These are phyloP conservation scores for Rhabdomys dilectus DNA, from an alignment of 2,113 vertebrate species.

Conservation along the genomic window DNA sequence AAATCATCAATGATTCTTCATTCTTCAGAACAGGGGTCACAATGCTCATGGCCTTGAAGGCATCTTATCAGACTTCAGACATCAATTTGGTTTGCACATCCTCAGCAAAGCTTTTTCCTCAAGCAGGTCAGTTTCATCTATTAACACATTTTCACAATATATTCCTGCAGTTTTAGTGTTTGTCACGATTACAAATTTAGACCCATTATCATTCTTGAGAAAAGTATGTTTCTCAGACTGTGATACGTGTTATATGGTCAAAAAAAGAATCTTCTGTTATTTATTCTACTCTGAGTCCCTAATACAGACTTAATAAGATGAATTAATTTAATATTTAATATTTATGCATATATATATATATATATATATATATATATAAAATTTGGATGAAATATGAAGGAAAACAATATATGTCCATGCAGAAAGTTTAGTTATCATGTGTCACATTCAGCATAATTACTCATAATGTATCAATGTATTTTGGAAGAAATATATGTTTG, in stretches of 20 bases:
- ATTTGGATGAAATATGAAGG: not conserved
- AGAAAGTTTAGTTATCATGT: not conserved
- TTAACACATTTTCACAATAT: not conserved
- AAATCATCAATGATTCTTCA: conserved; percentile 1
- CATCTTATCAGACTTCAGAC: not conserved
- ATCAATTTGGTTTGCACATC: not conserved
- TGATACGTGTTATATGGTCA: not conserved
- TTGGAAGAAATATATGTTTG: not conserved
- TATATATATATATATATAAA: not conserved
- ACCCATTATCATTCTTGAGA: not conserved
- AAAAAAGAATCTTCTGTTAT: not conserved
- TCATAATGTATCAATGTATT: not conserved
- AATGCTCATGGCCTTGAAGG: not conserved
- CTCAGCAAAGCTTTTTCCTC: not conserved
- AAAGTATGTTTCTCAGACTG: not conserved
- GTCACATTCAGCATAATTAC: not conserved
- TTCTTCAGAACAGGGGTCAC: conserved; percentile 5
- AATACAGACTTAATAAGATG: not conserved
- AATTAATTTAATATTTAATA: not conserved
- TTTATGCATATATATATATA: not conserved
- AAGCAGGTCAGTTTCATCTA: not conserved
- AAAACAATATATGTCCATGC: not conserved
- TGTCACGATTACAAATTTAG: not conserved
- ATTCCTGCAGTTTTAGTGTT: not conserved
- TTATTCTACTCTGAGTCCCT: not conserved